Evolutionary conservation across 1,140 invertebrate genomes (phyloP).

Genomic region (Drosophila malerkotliana): DNA sequence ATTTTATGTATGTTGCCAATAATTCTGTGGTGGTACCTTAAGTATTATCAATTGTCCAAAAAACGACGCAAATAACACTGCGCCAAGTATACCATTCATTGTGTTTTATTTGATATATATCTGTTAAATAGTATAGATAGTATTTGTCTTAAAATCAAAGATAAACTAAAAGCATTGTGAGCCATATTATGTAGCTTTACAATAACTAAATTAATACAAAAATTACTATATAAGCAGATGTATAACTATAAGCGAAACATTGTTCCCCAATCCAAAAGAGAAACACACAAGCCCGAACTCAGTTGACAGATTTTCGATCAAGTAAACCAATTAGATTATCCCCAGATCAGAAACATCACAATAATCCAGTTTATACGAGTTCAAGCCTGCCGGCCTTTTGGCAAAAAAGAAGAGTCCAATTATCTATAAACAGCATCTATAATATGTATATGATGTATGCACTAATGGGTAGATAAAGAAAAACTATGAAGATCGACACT

Average conservation of each 20-base stretch:
- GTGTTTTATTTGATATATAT: neutral
- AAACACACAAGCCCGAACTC: neutral
- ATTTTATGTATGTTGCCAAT: neutral
- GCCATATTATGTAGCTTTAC: neutral
- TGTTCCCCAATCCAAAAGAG: neutral
- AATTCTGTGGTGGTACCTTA: neutral
- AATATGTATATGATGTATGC: neutral
- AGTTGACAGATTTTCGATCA: neutral
- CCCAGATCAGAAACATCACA: neutral
- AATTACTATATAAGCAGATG: neutral
- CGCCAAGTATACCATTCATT: neutral
- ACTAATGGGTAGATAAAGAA: constrained; percentile 2
- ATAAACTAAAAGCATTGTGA: neutral
- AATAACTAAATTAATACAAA: neutral
- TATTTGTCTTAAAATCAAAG: neutral
- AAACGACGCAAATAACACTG: neutral
- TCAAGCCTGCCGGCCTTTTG: neutral
- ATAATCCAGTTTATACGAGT: neutral
- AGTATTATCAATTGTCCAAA: neutral
- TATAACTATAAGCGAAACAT: neutral
- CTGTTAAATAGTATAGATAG: constrained; percentile 1
- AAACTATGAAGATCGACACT: constrained; percentile 8
- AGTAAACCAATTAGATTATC: neutral
- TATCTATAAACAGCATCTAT: neutral
- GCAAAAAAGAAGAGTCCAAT: constrained; percentile 2